A percentile compares a stretch with the other conserved stretches of the same genome.
phyloP scores from a whole-genome alignment of 2,113 vertebrate species.

The Tetraodon nigroviridis region DNA sequence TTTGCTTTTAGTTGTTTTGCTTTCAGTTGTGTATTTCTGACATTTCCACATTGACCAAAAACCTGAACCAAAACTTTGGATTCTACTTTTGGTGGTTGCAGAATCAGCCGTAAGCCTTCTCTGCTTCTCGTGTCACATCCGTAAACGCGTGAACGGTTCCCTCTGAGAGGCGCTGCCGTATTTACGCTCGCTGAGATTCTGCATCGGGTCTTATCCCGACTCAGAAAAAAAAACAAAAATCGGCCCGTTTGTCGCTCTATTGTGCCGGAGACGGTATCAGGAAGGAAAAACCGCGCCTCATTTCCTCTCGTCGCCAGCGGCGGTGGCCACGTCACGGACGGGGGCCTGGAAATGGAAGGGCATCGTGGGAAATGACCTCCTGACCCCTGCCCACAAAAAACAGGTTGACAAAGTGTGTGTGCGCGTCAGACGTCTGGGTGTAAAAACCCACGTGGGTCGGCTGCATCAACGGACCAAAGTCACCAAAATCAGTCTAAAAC shows the following conservation, averaged over 20 bases:
- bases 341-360: slow-evolving; percentile 28
- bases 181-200: slow-evolving; percentile 18
- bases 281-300: slow-evolving; percentile 72
- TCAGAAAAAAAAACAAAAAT: background rate
- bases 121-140: background rate
- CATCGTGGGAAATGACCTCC: slow-evolving; percentile 65
- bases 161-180: background rate
- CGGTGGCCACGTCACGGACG: slow-evolving; percentile 48
- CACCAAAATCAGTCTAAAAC: background rate
- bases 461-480: slow-evolving; percentile 33
- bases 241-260: slow-evolving; percentile 48
- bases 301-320: slow-evolving; percentile 56
- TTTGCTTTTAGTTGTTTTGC: background rate
- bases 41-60: background rate
- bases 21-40: background rate
- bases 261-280: slow-evolving; percentile 65
- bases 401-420: slow-evolving; percentile 4
- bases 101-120: background rate
- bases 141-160: background rate
- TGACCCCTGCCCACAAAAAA: slow-evolving; percentile 23
- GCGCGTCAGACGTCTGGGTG: slow-evolving; percentile 1
- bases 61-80: background rate
- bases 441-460: slow-evolving; percentile 22
- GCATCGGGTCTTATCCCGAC: slow-evolving; percentile 31
- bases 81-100: slow-evolving; percentile 12